Base-by-base conservation (phyloP, 2,797 vertebrate species). In the Manis javanica region DNA sequence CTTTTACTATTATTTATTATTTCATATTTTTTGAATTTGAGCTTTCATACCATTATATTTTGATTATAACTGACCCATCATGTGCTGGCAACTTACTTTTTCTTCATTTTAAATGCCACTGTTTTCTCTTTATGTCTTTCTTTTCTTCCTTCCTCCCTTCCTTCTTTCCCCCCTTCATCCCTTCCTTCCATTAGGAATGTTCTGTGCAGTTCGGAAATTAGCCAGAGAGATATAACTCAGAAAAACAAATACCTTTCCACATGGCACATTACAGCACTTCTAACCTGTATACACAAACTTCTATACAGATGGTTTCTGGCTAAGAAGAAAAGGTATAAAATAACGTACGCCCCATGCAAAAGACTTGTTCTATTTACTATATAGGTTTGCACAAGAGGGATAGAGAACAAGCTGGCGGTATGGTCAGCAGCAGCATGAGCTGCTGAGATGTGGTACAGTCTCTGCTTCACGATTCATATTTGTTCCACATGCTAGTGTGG, bases 171-270 rank as follows among this genome's bases (percentile, higher is more conserved):
- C 10, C 9, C 46, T 46, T 11, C 46, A 39, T 46, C 12, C 46
- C 46, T 46, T 46, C 46, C 46, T 46, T 46, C 46, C 46, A 39
- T 39, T 39, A 53, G 23, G 23, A 66, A 66, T 63, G 18, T 59
- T 81, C 64, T 92, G 15, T 81, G 46, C 6, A 63, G 29, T 74
- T 82, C 78, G 11, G 4, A 89, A 93, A 79, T 89, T 18, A 93
- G 11, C 0, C n/a, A 89, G 34, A 87, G n/a, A 63, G 34, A 66
- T 7, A 71, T 8, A 84, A 13, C 15, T 87, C 42, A 69, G 42
- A 64, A 72, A 89, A 96, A 71, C 5, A 26, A 14, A 0, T 14
- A 23, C 63, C 9, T 86, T 71, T 57, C 11, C 63, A 42, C 2
- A n/a, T 4, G 55, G 3, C 15, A 94, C 37, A 18, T 12, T 72